Percentiles rank a stretch among this genome's conserved stretches.
These are phyloP conservation scores for Antigone vipio DNA, from an alignment of 2,113 vertebrate species.

Conservation along the genomic window DNA sequence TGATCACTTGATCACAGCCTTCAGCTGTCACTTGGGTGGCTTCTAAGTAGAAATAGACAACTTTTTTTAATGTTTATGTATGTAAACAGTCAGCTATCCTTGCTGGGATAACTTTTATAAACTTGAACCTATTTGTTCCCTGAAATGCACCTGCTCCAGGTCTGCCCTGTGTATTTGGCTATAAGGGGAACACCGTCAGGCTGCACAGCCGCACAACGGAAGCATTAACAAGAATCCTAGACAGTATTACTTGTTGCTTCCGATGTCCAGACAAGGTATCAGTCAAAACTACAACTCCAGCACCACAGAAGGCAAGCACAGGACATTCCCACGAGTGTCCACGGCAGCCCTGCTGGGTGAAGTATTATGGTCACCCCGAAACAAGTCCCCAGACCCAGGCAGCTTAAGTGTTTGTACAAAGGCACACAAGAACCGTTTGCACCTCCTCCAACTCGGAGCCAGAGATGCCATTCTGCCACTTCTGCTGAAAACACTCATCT, in stretches of 20 bases:
- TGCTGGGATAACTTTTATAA: not conserved
- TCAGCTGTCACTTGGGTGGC: not conserved
- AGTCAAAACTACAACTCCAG: not conserved
- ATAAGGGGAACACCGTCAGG: not conserved
- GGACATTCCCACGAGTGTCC: not conserved
- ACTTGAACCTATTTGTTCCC: not conserved
- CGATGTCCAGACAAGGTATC: not conserved
- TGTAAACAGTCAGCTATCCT: not conserved
- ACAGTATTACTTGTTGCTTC: not conserved
- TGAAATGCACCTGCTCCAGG: not conserved
- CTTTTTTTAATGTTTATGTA: not conserved
- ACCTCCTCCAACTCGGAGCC: not conserved
- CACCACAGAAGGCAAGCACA: not conserved
- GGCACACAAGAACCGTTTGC: not conserved
- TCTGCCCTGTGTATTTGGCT: not conserved
- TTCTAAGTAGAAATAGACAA: not conserved
- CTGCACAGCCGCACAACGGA: not conserved
- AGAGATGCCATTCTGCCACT: not conserved
- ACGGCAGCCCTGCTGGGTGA: fast-evolving
- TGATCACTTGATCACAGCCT: not conserved
- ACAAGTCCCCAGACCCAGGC: not conserved
- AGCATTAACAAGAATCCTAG: not conserved
- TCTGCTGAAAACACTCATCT: not conserved
- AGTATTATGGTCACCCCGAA: not conserved
- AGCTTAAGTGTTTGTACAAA: not conserved